phyloP scores from a whole-genome alignment of 2,113 vertebrate species.

The Porphyrio hochstetteri region DNA sequence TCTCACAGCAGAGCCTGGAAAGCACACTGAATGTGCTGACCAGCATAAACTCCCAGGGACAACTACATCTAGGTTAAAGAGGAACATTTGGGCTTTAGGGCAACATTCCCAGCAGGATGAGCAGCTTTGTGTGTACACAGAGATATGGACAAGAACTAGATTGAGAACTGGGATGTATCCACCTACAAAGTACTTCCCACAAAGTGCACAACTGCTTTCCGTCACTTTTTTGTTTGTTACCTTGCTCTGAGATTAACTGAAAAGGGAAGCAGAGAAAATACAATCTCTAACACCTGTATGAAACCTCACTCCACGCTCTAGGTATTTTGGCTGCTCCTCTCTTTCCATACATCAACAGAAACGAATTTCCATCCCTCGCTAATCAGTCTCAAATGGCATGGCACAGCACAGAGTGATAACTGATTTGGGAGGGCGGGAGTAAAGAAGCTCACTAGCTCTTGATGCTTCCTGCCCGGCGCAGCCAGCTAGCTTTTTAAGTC shows the following conservation, averaged over 20 bases:
- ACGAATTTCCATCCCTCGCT: not conserved
- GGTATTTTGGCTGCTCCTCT: not conserved
- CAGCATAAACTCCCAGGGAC: not conserved
- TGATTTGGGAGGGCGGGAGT: not conserved
- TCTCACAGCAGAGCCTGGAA: not conserved
- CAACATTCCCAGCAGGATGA: not conserved
- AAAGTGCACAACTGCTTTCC: not conserved
- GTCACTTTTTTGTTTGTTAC: slow-evolving; percentile 12
- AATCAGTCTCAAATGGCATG: not conserved
- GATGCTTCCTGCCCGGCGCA: not conserved
- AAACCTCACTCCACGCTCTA: not conserved
- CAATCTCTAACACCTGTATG: not conserved
- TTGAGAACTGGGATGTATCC: not conserved
- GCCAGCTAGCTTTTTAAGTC: not conserved
- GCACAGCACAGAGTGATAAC: not conserved
- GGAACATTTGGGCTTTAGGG: not conserved
- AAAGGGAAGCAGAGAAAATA: not conserved
- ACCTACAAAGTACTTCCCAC: not conserved
- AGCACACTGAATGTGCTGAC: not conserved
- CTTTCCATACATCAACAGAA: not conserved
- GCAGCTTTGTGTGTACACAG: not conserved
- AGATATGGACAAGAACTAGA: not conserved
- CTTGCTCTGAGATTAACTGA: not conserved
- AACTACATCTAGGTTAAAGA: not conserved
- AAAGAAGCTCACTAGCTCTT: not conserved